Percentiles rank a stretch among this genome's conserved stretches.
Conservation (phyloP, 2,797 vertebrate species). For the Danio kyathit region DNA sequence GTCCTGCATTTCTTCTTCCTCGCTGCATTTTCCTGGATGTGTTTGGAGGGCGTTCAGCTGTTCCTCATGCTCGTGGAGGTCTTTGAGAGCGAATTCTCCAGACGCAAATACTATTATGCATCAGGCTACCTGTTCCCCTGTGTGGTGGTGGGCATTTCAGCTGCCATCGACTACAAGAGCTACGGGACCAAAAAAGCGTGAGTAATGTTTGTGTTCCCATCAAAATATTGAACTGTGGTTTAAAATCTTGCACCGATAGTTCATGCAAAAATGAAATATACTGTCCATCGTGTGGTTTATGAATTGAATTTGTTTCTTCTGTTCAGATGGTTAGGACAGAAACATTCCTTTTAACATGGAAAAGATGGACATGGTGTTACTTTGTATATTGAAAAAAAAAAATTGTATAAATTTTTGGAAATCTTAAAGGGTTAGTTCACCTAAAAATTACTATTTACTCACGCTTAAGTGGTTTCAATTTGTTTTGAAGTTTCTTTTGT, state of each 20-base stretch:
- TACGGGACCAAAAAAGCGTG: conserved; percentile 95
- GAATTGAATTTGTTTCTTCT: no score
- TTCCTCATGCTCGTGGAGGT: conserved; percentile 99
- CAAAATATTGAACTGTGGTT: neutral
- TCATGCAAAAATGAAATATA: no score
- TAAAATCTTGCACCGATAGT: neutral
- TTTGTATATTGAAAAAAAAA: no score
- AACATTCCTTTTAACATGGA: no score
- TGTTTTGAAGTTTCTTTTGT: no score
- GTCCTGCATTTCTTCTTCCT: conserved; percentile 98
- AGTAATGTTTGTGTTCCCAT: conserved; percentile 73
- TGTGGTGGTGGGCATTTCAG: conserved; percentile 94
- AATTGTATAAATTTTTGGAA: no score
- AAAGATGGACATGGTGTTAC: no score
- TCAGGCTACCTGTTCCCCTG: conserved; percentile 96
- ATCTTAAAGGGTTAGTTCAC: no score
- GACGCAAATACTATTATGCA: conserved; percentile 96
- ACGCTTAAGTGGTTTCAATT: no score
- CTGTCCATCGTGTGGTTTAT: no score
- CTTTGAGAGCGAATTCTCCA: conserved; percentile 98
- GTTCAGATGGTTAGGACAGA: no score
- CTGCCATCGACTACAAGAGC: conserved; percentile 95
- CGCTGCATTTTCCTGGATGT: conserved; percentile 97
- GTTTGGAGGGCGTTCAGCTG: conserved; percentile 96
- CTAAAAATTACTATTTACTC: no score